Evolutionary conservation across 2,888 invertebrate species (phyloP).

Genomic region (Drosophila anomalipes): DNA sequence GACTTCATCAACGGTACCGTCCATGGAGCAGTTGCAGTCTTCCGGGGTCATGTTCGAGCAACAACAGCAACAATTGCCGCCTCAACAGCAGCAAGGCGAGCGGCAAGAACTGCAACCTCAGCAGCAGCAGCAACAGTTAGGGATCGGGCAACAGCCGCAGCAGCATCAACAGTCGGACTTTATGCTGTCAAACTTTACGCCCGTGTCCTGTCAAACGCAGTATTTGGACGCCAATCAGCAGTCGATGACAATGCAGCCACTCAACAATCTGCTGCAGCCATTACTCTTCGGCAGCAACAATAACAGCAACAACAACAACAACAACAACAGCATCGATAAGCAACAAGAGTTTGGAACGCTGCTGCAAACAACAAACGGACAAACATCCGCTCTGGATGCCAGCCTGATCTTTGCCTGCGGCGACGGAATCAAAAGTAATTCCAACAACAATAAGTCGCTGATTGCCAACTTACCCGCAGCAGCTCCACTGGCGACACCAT

Average conservation of each 20-base stretch:
- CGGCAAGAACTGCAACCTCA: constrained; percentile 34
- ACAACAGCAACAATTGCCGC: constrained; percentile 30
- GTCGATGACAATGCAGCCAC: constrained; percentile 56
- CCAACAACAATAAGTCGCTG: constrained; percentile 61
- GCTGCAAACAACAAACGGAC: constrained; percentile 31
- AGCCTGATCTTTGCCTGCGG: constrained; percentile 55
- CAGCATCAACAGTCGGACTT: constrained; percentile 67
- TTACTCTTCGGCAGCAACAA: constrained; percentile 36
- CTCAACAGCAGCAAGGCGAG: constrained; percentile 31
- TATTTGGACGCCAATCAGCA: constrained; percentile 58
- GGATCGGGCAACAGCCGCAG: constrained; percentile 21
- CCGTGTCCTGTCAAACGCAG: constrained; percentile 64
- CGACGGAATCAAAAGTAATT: constrained; percentile 85
- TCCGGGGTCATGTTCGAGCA: constrained; percentile 33
- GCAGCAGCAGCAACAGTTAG: constrained; percentile 20
- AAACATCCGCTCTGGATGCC: constrained; percentile 65
- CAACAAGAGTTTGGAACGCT: constrained; percentile 49
- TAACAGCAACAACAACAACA: constrained; percentile 9
- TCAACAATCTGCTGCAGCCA: constrained; percentile 69
- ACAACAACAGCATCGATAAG: constrained; percentile 40
- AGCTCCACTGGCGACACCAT: constrained; percentile 19
- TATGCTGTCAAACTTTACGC: constrained; percentile 59
- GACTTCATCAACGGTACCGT: constrained; percentile 17
- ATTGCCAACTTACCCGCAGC: constrained; percentile 61
- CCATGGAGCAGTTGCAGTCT: constrained; percentile 41